A percentile compares a stretch with the other conserved stretches of the same genome.
Conservation (phyloP, 2,797 vertebrate species). For the Fringilla coelebs region DNA sequence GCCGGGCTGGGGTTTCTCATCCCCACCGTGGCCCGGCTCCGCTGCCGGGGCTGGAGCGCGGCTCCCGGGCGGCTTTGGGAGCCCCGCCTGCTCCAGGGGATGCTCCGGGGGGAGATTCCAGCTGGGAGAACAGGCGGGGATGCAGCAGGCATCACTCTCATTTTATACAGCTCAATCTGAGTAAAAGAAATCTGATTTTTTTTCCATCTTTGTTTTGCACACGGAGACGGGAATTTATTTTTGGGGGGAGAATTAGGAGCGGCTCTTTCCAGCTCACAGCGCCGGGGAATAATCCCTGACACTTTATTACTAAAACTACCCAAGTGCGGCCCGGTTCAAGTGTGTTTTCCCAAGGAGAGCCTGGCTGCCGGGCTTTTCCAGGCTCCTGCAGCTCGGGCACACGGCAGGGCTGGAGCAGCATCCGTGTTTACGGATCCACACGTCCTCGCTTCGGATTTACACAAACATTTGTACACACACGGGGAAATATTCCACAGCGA, state of each 20-base stretch:
- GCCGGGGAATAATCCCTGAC: rapidly evolving
- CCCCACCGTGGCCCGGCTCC: neutral
- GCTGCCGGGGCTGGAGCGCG: neutral
- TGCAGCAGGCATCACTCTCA: neutral
- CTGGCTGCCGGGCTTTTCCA: neutral
- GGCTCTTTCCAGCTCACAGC: neutral
- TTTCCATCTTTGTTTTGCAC: neutral
- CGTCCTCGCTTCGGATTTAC: neutral
- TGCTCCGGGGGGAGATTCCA: neutral
- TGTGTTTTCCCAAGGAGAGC: neutral
- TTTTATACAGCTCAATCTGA: neutral
- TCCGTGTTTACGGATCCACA: neutral
- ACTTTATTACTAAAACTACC: neutral
- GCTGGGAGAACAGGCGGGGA: rapidly evolving
- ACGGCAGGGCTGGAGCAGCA: neutral
- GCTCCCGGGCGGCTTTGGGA: neutral
- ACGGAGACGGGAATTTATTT: neutral
- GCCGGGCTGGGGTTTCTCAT: neutral
- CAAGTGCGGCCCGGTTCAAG: neutral
- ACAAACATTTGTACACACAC: neutral
- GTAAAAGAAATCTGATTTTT: neutral
- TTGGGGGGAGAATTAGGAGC: rapidly evolving
- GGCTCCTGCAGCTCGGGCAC: neutral
- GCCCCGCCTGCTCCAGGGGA: neutral
- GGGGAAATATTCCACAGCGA: rapidly evolving